phyloP scores from a whole-genome alignment of 2,113 vertebrate genomes.

The Platysternon megacephalum region DNA sequence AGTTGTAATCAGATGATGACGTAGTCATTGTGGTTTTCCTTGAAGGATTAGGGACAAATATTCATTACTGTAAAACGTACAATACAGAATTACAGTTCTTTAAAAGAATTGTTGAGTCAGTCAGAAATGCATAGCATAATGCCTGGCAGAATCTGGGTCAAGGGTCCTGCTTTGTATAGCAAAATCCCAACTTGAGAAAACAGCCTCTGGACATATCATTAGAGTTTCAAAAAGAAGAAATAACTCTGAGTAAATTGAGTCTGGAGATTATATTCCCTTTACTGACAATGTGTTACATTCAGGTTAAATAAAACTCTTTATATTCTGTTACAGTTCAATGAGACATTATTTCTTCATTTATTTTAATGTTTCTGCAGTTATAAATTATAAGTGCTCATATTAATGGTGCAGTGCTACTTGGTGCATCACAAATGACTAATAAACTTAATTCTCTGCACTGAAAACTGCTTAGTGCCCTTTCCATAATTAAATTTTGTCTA shows the following conservation, averaged over 20 bases:
- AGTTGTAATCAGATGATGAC: fast-evolving
- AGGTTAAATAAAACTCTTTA: neutral
- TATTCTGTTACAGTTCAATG: neutral
- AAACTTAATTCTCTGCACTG: neutral
- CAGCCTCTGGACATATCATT: neutral
- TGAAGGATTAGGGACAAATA: neutral
- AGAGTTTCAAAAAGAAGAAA: neutral
- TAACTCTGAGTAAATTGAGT: neutral
- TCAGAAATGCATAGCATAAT: fast-evolving
- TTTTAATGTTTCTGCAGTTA: neutral
- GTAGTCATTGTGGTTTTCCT: fast-evolving
- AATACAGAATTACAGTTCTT: neutral
- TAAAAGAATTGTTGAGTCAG: neutral
- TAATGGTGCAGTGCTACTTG: neutral
- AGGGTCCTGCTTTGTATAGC: fast-evolving
- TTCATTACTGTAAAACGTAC: neutral
- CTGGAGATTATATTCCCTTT: neutral
- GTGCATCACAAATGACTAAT: neutral
- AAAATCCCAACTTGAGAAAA: neutral
- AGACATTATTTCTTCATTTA: neutral
- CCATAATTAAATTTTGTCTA: neutral
- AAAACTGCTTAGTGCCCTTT: neutral
- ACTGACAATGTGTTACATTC: neutral
- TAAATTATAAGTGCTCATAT: neutral
- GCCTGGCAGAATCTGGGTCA: neutral